Percentiles rank a stretch among this genome's conserved stretches.
Evolutionary conservation across 2,888 invertebrate species (phyloP).

Genomic region (Matsumyia berberina): DNA sequence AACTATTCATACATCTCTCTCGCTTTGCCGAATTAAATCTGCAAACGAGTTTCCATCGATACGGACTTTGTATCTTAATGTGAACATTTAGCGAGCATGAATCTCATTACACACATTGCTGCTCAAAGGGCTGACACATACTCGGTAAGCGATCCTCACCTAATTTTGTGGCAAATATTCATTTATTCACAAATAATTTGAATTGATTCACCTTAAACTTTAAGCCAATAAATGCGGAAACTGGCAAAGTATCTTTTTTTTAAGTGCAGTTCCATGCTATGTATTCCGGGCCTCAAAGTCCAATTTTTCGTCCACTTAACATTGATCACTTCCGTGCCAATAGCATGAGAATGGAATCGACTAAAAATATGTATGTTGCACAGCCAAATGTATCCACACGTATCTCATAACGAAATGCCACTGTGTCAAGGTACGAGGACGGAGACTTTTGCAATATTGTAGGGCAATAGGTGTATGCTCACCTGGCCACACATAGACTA

Average conservation of each 20-base stretch:
- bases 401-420: slow-evolving; percentile 26
- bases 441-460: slow-evolving; percentile 10
- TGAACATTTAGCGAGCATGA: slow-evolving; percentile 8
- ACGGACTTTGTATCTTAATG: slow-evolving; percentile 39
- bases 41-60: slow-evolving; percentile 42
- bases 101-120: neutral
- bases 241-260: neutral
- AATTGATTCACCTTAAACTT: slow-evolving; percentile 60
- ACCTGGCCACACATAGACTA: slow-evolving; percentile 4
- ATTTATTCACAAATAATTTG: slow-evolving; percentile 39
- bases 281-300: slow-evolving; percentile 41
- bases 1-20: neutral
- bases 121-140: slow-evolving; percentile 28
- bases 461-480: slow-evolving; percentile 33
- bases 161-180: slow-evolving; percentile 2
- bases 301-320: slow-evolving; percentile 6
- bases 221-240: slow-evolving; percentile 27
- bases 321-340: slow-evolving; percentile 42
- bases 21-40: slow-evolving; percentile 55
- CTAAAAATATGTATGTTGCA: neutral
- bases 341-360: slow-evolving; percentile 16
- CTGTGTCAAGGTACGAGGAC: slow-evolving; percentile 49
- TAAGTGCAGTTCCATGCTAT: slow-evolving; percentile 28
- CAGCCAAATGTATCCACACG: neutral
- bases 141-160: neutral